A percentile compares a stretch with the other conserved stretches of the same genome.
These are phyloP conservation scores for Hecatera dysodea DNA, from an alignment of 2,888 invertebrate species.

Conservation along the genomic window DNA sequence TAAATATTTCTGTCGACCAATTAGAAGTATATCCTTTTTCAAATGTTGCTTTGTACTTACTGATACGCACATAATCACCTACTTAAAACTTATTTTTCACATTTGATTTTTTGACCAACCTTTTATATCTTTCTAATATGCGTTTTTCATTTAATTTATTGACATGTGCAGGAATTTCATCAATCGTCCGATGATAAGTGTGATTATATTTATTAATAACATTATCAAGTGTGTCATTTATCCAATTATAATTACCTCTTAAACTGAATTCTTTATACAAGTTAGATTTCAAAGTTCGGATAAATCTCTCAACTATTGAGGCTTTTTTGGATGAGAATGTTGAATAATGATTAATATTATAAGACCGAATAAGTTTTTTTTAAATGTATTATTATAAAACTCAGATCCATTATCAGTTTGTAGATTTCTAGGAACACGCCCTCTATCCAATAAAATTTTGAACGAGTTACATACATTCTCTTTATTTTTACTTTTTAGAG, in stretches of 20 bases:
- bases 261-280: neutral
- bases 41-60: too few species aligned
- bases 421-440: neutral
- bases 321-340: constrained; percentile 7
- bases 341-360: neutral
- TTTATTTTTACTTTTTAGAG: too few species aligned
- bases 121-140: neutral
- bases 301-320: constrained; percentile 5
- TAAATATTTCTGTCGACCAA: too few species aligned
- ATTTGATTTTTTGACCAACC: neutral
- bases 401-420: neutral
- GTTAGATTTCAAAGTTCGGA: neutral
- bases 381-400: neutral
- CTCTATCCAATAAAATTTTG: neutral
- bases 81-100: neutral
- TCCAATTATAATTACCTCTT: neutral
- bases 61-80: too few species aligned
- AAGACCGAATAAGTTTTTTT: neutral
- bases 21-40: too few species aligned
- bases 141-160: neutral
- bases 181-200: neutral
- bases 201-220: neutral
- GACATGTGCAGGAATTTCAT: neutral
- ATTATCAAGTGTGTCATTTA: neutral
- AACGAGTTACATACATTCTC: neutral